These are phyloP conservation scores for Hipposideros larvatus DNA, from an alignment of 2,797 vertebrate genomes.

Conservation along the genomic window DNA sequence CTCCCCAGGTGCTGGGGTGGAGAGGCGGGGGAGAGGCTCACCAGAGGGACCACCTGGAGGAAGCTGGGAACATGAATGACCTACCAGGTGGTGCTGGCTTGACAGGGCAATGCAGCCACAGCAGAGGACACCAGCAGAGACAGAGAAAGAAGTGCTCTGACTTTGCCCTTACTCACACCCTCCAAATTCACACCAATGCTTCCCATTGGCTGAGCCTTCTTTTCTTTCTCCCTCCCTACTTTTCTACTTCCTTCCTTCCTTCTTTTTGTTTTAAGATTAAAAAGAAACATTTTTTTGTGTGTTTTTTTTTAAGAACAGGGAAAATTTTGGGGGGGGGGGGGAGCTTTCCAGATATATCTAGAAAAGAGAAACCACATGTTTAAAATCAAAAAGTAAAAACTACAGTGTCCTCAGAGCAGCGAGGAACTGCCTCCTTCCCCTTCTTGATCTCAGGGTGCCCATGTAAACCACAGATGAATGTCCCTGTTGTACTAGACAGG, in stretches of 20 bases:
- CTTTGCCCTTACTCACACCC: neutral
- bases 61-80: neutral
- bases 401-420: fast-evolving
- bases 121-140: fast-evolving
- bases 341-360: neutral
- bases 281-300: neutral
- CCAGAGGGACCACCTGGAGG: neutral
- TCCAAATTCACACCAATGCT: fast-evolving
- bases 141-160: neutral
- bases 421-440: neutral
- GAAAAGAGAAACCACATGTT: neutral
- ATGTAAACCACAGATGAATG: fast-evolving
- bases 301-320: neutral
- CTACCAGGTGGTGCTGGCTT: neutral
- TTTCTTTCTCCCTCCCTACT: neutral
- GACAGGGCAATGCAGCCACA: fast-evolving
- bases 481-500: fast-evolving
- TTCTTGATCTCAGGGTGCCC: no score
- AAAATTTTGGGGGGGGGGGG: neutral
- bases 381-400: neutral
- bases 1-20: no score
- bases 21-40: neutral
- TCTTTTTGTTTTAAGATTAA: neutral
- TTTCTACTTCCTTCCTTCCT: neutral
- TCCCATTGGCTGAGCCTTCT: neutral